Evolutionary conservation across 1,140 invertebrate species (phyloP), one percentile per base, ranked within the genome.

Genomic region (Trichomalopsis sarcophagae): DNA sequence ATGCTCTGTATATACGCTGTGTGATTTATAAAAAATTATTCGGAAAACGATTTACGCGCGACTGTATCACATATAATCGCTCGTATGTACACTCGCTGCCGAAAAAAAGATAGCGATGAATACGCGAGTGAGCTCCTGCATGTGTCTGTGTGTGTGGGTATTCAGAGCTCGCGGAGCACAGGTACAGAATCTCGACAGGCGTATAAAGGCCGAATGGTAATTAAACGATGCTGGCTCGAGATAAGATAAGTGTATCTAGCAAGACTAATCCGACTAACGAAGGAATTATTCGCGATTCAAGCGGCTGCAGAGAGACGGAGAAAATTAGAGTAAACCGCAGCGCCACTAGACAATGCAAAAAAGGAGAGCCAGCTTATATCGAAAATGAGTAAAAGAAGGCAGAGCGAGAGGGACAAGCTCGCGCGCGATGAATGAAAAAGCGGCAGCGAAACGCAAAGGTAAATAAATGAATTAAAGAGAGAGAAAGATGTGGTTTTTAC

Each of bases 171-270:
- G 33, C 33, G 33, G 33, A 36, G 47, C 10, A 50, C 10, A 50
- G 2, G 13, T 13, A 50, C 2, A 62, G 21, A 62, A 62, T 62
- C 55, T 62, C 55, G 55, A 62, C 55, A 62, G 55, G 21, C 55
- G 55, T 62, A 62, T 62, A 62, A n/a, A 62, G 66, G 68, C 68
- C 79, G 44, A 81, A 82, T 78, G 50, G 71, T 85, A 85, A 85
- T 85, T 85, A 85, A 85, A 76, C 69, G 84, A 85, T 81, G 73
- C 50, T 50, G 44, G 23, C 23, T 50, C 17, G 71, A 50, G 84
- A 85, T 85, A 85, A 85, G 84, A 85, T 85, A 85, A 81, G 55
- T 68, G 55, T 85, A 85, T 81, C 84, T 85, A 81, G 71, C 79
- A 81, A 81, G 84, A 71, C 73, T 85, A 85, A 85, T 81, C 73